These are phyloP conservation scores for Coenobita brevimanus DNA, from an alignment of 1,140 invertebrate genomes.

Conservation along the genomic window DNA sequence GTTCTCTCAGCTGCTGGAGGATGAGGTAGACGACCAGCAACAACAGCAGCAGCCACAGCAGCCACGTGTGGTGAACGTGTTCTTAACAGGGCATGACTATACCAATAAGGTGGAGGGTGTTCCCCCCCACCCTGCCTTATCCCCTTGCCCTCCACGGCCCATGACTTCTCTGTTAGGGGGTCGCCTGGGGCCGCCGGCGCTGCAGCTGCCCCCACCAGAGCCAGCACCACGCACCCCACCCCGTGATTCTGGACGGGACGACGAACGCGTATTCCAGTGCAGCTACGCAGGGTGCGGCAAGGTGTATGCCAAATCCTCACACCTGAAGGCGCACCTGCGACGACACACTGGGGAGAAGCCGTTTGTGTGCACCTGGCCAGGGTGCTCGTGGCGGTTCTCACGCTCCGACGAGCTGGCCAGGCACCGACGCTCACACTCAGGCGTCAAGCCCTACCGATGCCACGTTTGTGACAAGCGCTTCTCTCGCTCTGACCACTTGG, in stretches of 20 bases:
- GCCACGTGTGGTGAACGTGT: constrained; percentile 39
- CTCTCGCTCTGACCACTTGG: constrained; percentile 90
- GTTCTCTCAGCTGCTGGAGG: constrained; percentile 46
- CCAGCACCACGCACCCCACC: constrained; percentile 24
- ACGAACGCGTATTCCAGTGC: constrained; percentile 79
- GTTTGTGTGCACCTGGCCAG: constrained; percentile 91
- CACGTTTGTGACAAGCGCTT: constrained; percentile 88
- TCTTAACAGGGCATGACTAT: constrained; percentile 70
- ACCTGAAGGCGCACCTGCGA: constrained; percentile 93
- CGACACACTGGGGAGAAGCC: constrained; percentile 97
- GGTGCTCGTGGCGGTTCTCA: constrained; percentile 95
- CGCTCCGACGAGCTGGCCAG: constrained; percentile 93
- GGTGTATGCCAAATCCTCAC: constrained; percentile 91
- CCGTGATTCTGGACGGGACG: constrained; percentile 67
- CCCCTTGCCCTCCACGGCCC: neutral
- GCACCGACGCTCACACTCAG: constrained; percentile 86
- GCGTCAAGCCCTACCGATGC: constrained; percentile 90
- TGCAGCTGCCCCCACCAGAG: constrained; percentile 14
- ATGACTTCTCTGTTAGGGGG: neutral
- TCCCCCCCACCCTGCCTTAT: neutral
- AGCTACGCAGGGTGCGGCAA: constrained; percentile 79
- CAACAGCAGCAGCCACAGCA: neutral
- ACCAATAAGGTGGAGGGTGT: constrained; percentile 68
- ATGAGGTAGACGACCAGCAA: constrained; percentile 32
- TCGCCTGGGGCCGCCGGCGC: neutral